These are phyloP conservation scores for Ecdyonurus torrentis DNA, from an alignment of 2,888 invertebrate genomes.

Conservation along the genomic window DNA sequence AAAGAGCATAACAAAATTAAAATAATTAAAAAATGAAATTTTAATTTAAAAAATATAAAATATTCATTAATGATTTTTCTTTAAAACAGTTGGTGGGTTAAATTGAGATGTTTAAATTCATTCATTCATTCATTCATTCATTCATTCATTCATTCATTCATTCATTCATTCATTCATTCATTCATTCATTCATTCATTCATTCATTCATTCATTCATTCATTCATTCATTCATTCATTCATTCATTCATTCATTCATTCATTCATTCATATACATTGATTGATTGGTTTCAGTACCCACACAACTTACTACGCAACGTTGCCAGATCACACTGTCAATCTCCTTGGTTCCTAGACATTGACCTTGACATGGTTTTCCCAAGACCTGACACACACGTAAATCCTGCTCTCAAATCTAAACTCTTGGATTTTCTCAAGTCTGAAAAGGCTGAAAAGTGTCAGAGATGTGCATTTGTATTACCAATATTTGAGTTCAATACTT, in stretches of 20 bases:
- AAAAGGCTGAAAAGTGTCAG: slow-evolving; percentile 6
- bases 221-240: background rate
- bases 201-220: background rate
- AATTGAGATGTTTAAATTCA: too few species aligned
- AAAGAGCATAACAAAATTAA: too few species aligned
- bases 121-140: background rate
- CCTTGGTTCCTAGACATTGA: slow-evolving; percentile 22
- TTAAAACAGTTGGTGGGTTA: too few species aligned
- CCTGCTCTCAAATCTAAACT: slow-evolving; percentile 17
- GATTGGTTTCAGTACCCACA: too few species aligned
- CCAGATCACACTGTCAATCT: slow-evolving; percentile 21
- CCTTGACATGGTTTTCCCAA: slow-evolving; percentile 23
- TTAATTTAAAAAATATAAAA: too few species aligned
- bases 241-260: background rate
- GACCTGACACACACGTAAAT: slow-evolving; percentile 15
- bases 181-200: background rate
- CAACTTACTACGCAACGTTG: slow-evolving; percentile 24
- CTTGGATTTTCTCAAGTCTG: slow-evolving; percentile 13
- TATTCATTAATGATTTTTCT: too few species aligned
- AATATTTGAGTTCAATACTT: slow-evolving; percentile 24
- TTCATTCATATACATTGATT: too few species aligned
- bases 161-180: background rate
- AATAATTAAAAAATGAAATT: too few species aligned
- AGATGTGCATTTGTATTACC: slow-evolving; percentile 25
- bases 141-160: background rate